These are phyloP conservation scores for Elysia chlorotica DNA, from an alignment of 1,140 invertebrate species.

Conservation along the genomic window DNA sequence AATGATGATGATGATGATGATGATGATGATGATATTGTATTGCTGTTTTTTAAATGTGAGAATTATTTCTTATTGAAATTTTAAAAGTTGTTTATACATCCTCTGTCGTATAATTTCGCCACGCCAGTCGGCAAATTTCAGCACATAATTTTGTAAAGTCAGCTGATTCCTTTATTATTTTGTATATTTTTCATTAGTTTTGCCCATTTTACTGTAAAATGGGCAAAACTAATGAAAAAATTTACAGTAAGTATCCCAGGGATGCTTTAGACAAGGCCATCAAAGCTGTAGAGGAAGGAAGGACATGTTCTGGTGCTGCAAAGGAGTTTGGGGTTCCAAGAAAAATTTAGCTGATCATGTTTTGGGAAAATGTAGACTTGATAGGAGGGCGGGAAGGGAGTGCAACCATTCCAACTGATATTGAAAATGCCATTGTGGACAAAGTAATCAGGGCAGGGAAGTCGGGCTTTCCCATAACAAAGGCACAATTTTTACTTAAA, in stretches of 20 bases:
- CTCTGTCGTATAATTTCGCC: not conserved
- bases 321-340: not conserved
- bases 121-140: not conserved
- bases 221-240: not conserved
- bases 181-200: not conserved
- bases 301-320: not conserved
- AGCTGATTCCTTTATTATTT: not conserved
- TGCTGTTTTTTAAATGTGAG: not conserved
- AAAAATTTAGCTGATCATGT: not conserved
- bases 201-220: not conserved
- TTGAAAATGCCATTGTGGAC: not conserved
- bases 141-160: not conserved
- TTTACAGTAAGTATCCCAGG: slow-evolving; percentile 2
- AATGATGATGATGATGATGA: not conserved
- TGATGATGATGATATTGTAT: not conserved
- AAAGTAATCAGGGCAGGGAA: not conserved
- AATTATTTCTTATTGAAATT: not conserved
- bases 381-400: not conserved
- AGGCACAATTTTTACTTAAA: slow-evolving; percentile 9
- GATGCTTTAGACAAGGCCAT: not conserved
- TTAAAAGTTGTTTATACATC: not conserved
- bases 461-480: slow-evolving; percentile 1
- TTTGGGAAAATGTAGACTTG: not conserved
- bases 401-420: not conserved
- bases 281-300: not conserved